Conservation (phyloP, 2,113 vertebrate species). For the Muntiacus muntjak region DNA sequence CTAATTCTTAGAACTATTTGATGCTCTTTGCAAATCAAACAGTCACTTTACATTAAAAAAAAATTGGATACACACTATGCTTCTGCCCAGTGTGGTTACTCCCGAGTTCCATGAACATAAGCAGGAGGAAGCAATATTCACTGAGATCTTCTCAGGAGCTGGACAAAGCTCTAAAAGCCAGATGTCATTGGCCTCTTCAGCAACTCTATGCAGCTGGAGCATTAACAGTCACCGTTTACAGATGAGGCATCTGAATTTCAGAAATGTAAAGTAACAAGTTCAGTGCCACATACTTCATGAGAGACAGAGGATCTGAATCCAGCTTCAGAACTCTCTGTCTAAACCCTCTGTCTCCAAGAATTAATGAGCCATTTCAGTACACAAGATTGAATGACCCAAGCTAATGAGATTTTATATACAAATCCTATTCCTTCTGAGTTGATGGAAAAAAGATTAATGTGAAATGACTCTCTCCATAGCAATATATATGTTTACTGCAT, state of each 20-base stretch:
- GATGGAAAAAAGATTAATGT: not conserved
- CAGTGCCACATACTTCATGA: accelerated
- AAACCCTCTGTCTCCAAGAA: not conserved
- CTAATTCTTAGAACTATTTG: not conserved
- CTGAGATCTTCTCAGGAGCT: not conserved
- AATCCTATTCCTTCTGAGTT: not conserved
- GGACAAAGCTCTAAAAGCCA: not conserved
- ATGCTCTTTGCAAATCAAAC: not conserved
- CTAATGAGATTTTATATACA: not conserved
- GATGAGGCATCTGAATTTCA: not conserved
- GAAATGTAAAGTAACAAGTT: not conserved
- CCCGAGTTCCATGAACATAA: not conserved
- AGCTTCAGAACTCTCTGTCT: not conserved
- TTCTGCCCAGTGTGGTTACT: not conserved
- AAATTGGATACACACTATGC: accelerated
- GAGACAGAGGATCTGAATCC: not conserved
- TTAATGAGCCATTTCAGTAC: not conserved
- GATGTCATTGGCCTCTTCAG: not conserved
- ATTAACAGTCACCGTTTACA: not conserved
- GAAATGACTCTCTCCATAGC: not conserved
- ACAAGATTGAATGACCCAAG: not conserved
- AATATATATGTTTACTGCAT: not conserved
- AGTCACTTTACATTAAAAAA: not conserved
- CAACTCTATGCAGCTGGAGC: too few relatives aligned
- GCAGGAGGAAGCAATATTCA: not conserved